These are phyloP conservation scores for Drosophila incognita DNA, from an alignment of 2,888 invertebrate genomes.

Conservation along the genomic window DNA sequence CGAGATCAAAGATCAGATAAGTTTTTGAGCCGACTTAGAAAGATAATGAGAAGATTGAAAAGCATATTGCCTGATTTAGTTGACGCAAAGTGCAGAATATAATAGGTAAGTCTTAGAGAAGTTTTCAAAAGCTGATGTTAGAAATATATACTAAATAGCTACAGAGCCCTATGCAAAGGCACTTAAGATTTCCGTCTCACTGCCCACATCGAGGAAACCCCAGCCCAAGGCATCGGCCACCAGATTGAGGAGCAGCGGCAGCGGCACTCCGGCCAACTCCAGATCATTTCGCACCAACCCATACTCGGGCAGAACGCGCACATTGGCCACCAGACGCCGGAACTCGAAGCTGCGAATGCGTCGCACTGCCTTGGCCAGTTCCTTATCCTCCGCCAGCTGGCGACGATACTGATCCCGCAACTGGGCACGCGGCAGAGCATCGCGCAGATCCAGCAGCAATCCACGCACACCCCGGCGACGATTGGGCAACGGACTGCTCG, in stretches of 20 bases:
- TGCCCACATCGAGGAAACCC: conserved; percentile 51
- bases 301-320: conserved; percentile 57
- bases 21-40: not conserved
- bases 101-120: not conserved
- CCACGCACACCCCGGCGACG: conserved; percentile 72
- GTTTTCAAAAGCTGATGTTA: not conserved
- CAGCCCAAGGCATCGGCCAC: conserved; percentile 65
- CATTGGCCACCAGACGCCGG: conserved; percentile 52
- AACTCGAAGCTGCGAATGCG: conserved; percentile 68
- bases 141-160: not conserved
- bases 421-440: conserved; percentile 59
- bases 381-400: conserved; percentile 53
- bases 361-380: conserved; percentile 60
- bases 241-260: conserved; percentile 59
- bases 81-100: not conserved
- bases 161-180: conserved; percentile 1
- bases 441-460: conserved; percentile 63
- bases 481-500: conserved; percentile 30
- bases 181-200: conserved; percentile 46
- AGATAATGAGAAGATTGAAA: not conserved
- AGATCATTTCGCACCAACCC: conserved; percentile 43
- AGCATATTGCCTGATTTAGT: not conserved
- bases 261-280: conserved; percentile 58
- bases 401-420: conserved; percentile 59
- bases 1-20: not conserved